These are phyloP conservation scores for Anthonomus grandis DNA, from an alignment of 1,140 invertebrate species.

Conservation along the genomic window DNA sequence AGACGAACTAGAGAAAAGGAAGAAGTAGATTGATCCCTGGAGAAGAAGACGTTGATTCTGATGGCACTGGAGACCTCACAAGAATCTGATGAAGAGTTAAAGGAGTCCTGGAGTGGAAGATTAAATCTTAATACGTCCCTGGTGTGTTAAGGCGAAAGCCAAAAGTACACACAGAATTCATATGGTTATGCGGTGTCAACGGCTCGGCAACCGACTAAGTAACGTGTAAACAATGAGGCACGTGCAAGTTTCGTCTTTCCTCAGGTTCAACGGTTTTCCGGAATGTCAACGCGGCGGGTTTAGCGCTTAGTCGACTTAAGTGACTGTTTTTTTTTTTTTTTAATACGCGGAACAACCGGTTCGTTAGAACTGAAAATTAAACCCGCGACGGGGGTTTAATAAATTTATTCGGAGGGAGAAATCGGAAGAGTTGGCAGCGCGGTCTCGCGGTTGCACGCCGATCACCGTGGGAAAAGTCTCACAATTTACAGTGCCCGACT, in stretches of 20 bases:
- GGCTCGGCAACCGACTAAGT: constrained; percentile 15
- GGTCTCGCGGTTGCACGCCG: background rate
- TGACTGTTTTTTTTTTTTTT: background rate
- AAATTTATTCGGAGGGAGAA: background rate
- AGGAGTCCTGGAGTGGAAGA: no score
- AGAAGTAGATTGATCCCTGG: no score
- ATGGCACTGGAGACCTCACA: no score
- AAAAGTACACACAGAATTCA: no score
- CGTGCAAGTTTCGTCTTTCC: constrained; percentile 18
- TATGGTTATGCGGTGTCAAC: constrained; percentile 14
- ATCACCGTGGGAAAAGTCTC: constrained; percentile 13
- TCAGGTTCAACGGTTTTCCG: constrained; percentile 19
- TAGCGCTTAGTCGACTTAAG: no score
- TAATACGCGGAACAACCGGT: background rate
- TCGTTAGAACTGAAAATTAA: background rate
- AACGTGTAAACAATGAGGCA: constrained; percentile 19
- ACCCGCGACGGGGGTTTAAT: background rate
- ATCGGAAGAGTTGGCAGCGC: background rate
- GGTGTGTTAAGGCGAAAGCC: no score
- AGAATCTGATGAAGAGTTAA: no score
- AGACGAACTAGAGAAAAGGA: no score
- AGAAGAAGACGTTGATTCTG: no score
- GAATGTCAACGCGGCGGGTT: constrained; percentile 4
- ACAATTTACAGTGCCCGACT: background rate
- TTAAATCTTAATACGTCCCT: no score